Conservation (phyloP, 2,888 invertebrate genomes). For the Phlogophora meticulosa region DNA sequence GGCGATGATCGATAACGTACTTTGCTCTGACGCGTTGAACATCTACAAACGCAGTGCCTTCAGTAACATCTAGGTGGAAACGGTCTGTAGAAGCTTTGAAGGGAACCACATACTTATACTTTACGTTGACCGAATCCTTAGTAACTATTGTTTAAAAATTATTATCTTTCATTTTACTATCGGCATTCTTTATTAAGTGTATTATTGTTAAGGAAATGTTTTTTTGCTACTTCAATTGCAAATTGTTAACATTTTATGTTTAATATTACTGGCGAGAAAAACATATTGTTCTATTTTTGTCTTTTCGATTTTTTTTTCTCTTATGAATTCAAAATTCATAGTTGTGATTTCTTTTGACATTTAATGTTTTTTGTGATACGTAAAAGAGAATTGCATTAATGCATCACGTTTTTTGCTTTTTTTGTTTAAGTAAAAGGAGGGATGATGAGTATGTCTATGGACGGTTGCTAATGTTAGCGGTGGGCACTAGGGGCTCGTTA, state of each 20-base stretch:
- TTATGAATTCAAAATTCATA: conserved; percentile 91
- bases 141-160: conserved; percentile 68
- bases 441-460: conserved; percentile 75
- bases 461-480: conserved; percentile 69
- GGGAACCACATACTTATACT: conserved; percentile 51
- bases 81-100: conserved; percentile 56
- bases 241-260: conserved; percentile 81
- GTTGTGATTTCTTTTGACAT: conserved; percentile 91
- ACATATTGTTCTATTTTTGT: conserved; percentile 85
- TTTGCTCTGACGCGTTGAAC: conserved; percentile 55
- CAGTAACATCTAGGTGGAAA: conserved; percentile 62
- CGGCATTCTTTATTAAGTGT: conserved; percentile 79
- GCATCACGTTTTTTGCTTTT: conserved; percentile 86
- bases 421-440: conserved; percentile 78
- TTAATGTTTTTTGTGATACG: conserved; percentile 91
- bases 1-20: conserved; percentile 48
- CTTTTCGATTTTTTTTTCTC: conserved; percentile 82
- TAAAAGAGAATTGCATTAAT: conserved; percentile 89
- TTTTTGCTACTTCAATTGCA: conserved; percentile 76
- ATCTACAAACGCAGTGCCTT: conserved; percentile 62
- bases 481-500: conserved; percentile 74
- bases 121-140: conserved; percentile 70
- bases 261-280: conserved; percentile 75
- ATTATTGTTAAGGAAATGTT: conserved; percentile 77
- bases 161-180: conserved; percentile 69